Evolutionary conservation across 2,113 vertebrate genomes (phyloP).

Genomic region (Pelmatolapia mariae): DNA sequence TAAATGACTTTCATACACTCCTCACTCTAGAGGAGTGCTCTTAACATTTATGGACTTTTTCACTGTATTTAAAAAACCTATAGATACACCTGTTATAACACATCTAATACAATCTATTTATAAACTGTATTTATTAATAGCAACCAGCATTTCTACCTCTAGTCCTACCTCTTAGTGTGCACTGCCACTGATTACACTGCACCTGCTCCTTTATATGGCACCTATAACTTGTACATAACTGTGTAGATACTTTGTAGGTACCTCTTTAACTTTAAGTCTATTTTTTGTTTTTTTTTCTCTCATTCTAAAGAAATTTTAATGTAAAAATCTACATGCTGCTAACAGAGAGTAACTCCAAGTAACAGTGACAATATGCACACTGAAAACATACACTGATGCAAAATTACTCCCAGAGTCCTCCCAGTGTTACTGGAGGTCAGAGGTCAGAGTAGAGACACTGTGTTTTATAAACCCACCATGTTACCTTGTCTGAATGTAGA

Average conservation of each 20-base stretch:
- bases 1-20: background rate
- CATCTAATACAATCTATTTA: background rate
- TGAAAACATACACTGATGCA: background rate
- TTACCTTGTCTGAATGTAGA: background rate
- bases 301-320: background rate
- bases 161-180: background rate
- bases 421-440: background rate
- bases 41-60: background rate
- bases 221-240: background rate
- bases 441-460: background rate
- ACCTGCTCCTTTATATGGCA: background rate
- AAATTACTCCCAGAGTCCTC: background rate
- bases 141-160: background rate
- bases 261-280: background rate
- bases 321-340: background rate
- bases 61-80: background rate
- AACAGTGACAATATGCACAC: background rate
- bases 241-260: background rate
- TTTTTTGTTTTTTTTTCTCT: background rate
- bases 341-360: background rate
- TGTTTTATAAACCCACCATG: background rate
- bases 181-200: background rate
- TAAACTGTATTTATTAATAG: background rate
- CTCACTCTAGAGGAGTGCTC: background rate
- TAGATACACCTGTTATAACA: background rate